A percentile compares a stretch with the other conserved stretches of the same genome.
Conservation (phyloP, 1,140 invertebrate genomes). For the Leptinotarsa undecemlineata region DNA sequence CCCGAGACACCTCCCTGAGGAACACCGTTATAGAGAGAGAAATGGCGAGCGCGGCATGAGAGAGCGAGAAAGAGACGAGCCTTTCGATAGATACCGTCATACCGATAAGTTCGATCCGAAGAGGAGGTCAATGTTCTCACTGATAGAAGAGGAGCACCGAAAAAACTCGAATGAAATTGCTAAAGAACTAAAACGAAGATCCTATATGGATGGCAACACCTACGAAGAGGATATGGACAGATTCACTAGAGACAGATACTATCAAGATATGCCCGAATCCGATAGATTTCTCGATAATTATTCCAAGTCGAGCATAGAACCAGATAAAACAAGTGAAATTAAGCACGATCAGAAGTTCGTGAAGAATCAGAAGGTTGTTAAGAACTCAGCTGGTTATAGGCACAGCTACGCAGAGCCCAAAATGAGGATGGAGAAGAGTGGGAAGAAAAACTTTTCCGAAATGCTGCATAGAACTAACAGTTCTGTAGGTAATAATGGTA, state of each 20-base stretch:
- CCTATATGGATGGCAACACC: constrained; percentile 50
- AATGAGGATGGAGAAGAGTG: constrained; percentile 42
- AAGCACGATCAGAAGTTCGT: constrained; percentile 47
- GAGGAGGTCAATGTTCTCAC: constrained; percentile 54
- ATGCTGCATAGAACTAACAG: constrained; percentile 53
- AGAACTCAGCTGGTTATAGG: constrained; percentile 54
- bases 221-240: constrained; percentile 32
- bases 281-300: constrained; percentile 42
- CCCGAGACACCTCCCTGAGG: constrained; percentile 42
- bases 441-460: constrained; percentile 48
- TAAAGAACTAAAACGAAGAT: constrained; percentile 56
- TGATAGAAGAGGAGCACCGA: constrained; percentile 55
- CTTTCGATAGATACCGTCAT: constrained; percentile 50
- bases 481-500: constrained; percentile 49
- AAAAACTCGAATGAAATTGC: constrained; percentile 56
- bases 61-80: constrained; percentile 26
- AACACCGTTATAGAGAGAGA: constrained; percentile 49
- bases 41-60: constrained; percentile 35
- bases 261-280: constrained; percentile 43
- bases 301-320: constrained; percentile 44
- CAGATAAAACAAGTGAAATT: constrained; percentile 41
- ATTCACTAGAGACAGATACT: constrained; percentile 35
- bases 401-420: constrained; percentile 60
- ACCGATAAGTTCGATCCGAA: constrained; percentile 53
- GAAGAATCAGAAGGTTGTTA: constrained; percentile 48